phyloP scores from a whole-genome alignment of 1,140 invertebrate genomes.

The Semibalanus balanoides region DNA sequence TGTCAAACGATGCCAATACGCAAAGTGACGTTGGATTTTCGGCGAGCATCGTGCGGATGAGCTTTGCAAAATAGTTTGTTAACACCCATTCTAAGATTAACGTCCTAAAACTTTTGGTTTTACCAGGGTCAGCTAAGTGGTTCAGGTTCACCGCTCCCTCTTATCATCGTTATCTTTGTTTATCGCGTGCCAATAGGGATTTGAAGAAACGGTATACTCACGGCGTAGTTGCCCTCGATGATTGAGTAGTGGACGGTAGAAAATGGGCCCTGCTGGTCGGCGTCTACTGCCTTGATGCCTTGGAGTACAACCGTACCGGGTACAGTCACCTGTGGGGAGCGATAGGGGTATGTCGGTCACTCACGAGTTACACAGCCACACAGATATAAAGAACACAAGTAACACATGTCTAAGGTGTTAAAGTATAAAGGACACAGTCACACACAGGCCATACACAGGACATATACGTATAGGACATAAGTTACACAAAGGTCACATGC shows the following conservation, averaged over 20 bases:
- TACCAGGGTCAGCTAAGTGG: no score
- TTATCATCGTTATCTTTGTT: neutral
- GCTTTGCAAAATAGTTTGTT: no score
- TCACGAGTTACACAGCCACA: no score
- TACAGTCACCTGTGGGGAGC: conserved; percentile 46
- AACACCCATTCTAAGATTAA: no score
- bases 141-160: neutral
- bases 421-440: neutral
- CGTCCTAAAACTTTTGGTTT: no score
- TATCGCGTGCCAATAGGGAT: no score
- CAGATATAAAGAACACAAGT: no score
- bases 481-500: neutral
- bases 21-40: no score
- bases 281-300: conserved; percentile 60
- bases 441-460: neutral
- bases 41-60: no score
- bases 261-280: conserved; percentile 75
- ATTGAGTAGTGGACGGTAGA: conserved; percentile 76
- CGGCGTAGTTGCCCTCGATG: conserved; percentile 55
- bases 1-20: no score
- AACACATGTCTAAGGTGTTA: neutral
- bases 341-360: no score
- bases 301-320: conserved; percentile 60
- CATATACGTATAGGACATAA: neutral
- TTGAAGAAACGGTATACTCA: no score